Evolutionary conservation across 2,888 invertebrate genomes (phyloP), one percentile per base, ranked within the genome.

Genomic region (Ophion obscuratus): DNA sequence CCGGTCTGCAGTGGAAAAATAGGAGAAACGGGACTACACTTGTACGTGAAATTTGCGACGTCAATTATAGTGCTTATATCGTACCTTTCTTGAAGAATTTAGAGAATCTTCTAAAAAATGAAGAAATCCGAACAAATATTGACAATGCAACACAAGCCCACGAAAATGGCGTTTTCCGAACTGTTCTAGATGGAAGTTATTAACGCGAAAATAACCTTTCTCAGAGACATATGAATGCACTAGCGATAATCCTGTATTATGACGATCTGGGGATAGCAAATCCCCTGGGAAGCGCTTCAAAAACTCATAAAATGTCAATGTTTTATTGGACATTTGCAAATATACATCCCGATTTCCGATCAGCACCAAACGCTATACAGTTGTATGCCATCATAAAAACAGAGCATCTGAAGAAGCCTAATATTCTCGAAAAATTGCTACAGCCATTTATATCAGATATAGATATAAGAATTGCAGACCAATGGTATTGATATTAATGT

Each of bases 301-400:
- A 80, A 73, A 81, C 66, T 66, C 77, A 90, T 53, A 88, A 89
- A 81, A 66, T 90, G 36, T 77, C 86, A 10, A 88, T 87, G 81
- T 87, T 90, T 62, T 90, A 89, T 80, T 88, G 89, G 86, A 85
- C 83, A 10, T 20, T 89, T 2, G 88, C 79, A 24, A 89, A 89
- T 81, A 83, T 89, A 36, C 61, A 86, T 70, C 87, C 88, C 11
- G 68, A 86, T n/a, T 70, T 88, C 14, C 77, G 87, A 67, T 89
- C 88, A 24, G 70, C 84, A 40, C 57, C 61, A 36, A 80, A 24
- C 2, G 24, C 24, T 24, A 24, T 24, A 24, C 1, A 24, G 24
- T 24, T 24, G 24, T 24, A 24, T 24, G 24, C 24, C 0, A 24
- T 24, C 24, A 1, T 24, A 24, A 24, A 24, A 24, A 24, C 24